A percentile compares a stretch with the other conserved stretches of the same genome.
These are phyloP conservation scores for Torymus tubicola DNA, from an alignment of 2,888 invertebrate genomes.

Conservation along the genomic window DNA sequence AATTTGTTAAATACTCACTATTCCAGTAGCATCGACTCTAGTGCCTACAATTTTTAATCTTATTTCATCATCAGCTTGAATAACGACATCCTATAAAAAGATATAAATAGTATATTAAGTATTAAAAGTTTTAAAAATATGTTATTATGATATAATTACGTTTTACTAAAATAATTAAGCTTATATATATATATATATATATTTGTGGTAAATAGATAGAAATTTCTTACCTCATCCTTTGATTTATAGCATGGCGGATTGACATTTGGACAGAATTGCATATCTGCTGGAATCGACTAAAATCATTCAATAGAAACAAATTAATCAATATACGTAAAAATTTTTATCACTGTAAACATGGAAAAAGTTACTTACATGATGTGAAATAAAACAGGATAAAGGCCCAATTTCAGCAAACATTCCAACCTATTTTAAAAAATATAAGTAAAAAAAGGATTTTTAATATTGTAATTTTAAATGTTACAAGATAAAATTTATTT, in stretches of 20 bases:
- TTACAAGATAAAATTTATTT: not conserved
- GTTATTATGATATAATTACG: conserved; percentile 17
- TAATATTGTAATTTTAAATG: conserved; percentile 11
- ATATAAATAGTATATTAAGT: conserved; percentile 25
- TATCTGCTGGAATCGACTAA: conserved; percentile 98
- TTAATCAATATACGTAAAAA: not conserved
- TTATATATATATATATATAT: no score
- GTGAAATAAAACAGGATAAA: conserved; percentile 98
- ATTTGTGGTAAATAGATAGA: not conserved
- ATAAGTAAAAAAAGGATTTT: not conserved
- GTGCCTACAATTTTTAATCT: conserved; percentile 99
- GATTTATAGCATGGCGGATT: conserved; percentile 99
- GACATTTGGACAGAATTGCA: conserved; percentile 99
- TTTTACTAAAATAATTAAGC: not conserved
- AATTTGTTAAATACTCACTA: conserved; percentile 83
- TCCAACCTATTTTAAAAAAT: conserved; percentile 84
- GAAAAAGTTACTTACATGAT: conserved; percentile 84
- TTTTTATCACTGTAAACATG: conserved; percentile 58
- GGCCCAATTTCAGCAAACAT: conserved; percentile 99
- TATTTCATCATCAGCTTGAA: conserved; percentile 98
- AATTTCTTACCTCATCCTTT: conserved; percentile 86
- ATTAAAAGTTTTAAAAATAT: conserved; percentile 16
- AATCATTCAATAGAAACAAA: conserved; percentile 55
- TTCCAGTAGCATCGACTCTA: conserved; percentile 98
- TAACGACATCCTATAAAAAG: conserved; percentile 87